These are phyloP conservation scores for Busseola fusca DNA, from an alignment of 2,888 invertebrate genomes.

Conservation along the genomic window DNA sequence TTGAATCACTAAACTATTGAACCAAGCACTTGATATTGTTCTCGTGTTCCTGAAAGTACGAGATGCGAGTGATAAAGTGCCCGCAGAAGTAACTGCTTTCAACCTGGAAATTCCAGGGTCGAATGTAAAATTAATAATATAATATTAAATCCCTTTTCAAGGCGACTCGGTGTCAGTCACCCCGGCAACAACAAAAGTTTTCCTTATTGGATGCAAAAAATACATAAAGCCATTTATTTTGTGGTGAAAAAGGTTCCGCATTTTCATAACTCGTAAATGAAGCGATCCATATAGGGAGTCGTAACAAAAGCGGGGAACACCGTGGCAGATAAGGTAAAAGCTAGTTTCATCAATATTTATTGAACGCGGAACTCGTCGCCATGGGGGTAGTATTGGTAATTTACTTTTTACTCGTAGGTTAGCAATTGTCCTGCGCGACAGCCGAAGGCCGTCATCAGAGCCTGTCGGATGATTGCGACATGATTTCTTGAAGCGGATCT, in stretches of 20 bases:
- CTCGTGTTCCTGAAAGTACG: constrained; percentile 38
- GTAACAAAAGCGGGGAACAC: constrained; percentile 54
- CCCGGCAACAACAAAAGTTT: constrained; percentile 62
- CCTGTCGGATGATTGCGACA: constrained; percentile 72
- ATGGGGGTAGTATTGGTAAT: constrained; percentile 29
- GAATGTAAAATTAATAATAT: constrained; percentile 19
- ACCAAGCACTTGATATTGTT: constrained; percentile 52
- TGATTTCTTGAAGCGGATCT: constrained; percentile 75
- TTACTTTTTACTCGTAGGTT: constrained; percentile 42
- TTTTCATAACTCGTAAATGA: constrained; percentile 36
- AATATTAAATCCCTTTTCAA: constrained; percentile 62
- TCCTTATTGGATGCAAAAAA: constrained; percentile 59
- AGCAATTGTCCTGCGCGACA: constrained; percentile 65
- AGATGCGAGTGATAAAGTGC: constrained; percentile 36
- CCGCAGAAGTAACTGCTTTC: constrained; percentile 5
- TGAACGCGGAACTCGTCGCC: constrained; percentile 58
- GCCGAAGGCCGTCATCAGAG: constrained; percentile 71
- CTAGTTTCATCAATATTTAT: constrained; percentile 36
- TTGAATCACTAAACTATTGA: constrained; percentile 66
- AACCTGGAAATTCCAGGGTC: constrained; percentile 10
- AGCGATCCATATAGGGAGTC: constrained; percentile 37
- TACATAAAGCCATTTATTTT: constrained; percentile 46
- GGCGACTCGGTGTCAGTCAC: constrained; percentile 69
- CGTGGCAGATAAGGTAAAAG: constrained; percentile 40
- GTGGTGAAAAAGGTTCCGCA: constrained; percentile 54